These are phyloP conservation scores for Mormyrus lacerda DNA, from an alignment of 2,113 vertebrate genomes.

Conservation along the genomic window DNA sequence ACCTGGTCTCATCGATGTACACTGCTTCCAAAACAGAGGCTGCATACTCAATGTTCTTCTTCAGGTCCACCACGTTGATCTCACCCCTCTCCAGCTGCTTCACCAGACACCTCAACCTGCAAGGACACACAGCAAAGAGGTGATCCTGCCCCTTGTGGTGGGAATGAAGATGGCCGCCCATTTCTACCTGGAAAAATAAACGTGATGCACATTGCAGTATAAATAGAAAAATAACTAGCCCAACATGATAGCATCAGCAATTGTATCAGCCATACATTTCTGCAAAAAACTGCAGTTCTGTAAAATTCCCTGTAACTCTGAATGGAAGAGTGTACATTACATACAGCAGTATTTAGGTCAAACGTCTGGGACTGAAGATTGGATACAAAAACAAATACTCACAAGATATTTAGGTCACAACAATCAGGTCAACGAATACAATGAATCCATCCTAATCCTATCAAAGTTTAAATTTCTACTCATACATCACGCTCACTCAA, in stretches of 20 bases:
- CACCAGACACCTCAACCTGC: conserved; percentile 85
- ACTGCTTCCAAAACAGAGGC: conserved; percentile 88
- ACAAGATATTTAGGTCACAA: conserved; percentile 11
- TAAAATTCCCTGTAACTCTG: neutral
- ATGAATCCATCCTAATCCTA: conserved; percentile 17
- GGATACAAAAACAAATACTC: conserved; percentile 26
- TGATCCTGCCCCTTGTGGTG: neutral
- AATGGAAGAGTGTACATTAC: neutral
- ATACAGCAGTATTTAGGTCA: neutral
- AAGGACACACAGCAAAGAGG: neutral
- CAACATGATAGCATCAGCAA: neutral
- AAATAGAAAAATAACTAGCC: neutral
- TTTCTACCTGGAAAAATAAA: neutral
- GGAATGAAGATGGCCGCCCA: neutral
- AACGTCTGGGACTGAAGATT: neutral
- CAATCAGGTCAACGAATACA: neutral
- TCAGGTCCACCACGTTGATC: conserved; percentile 81
- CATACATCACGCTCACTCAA: neutral
- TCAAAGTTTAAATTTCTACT: conserved; percentile 7
- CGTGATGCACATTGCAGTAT: neutral
- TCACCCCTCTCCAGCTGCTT: conserved; percentile 91
- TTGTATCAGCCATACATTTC: neutral
- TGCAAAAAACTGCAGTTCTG: neutral
- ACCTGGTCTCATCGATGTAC: conserved; percentile 97
- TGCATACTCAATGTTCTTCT: conserved; percentile 92